A percentile compares a stretch with the other conserved stretches of the same genome.
These are phyloP conservation scores for Smithornis capensis DNA, from an alignment of 2,113 vertebrate species.

Conservation along the genomic window DNA sequence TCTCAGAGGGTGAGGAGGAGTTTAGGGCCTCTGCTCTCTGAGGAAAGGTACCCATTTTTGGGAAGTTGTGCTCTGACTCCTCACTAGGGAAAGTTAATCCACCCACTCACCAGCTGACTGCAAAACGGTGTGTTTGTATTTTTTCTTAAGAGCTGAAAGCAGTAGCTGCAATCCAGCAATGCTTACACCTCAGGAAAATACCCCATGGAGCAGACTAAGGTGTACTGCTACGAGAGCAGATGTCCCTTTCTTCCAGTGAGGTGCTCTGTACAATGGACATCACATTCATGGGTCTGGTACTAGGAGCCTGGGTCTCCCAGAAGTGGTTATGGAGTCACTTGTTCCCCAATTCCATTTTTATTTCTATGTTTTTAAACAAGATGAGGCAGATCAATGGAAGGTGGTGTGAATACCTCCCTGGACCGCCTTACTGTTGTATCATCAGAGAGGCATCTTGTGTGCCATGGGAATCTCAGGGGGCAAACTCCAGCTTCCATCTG, in stretches of 20 bases:
- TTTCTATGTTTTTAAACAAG: background rate
- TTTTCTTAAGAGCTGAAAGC: background rate
- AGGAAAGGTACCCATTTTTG: background rate
- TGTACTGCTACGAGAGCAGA: accelerated
- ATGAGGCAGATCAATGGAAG: accelerated
- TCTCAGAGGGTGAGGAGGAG: background rate
- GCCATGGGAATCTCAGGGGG: background rate
- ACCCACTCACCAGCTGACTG: background rate
- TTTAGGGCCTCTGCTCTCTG: background rate
- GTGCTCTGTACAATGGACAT: no score
- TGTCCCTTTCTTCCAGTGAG: background rate
- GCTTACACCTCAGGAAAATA: background rate
- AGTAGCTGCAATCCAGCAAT: background rate
- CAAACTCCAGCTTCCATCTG: background rate
- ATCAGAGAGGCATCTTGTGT: background rate
- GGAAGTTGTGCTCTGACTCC: background rate
- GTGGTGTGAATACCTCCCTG: background rate
- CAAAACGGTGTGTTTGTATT: accelerated
- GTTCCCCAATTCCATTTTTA: background rate
- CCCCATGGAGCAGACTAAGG: background rate
- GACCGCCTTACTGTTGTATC: background rate
- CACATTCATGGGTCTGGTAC: background rate
- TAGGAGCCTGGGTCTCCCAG: background rate
- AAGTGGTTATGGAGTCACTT: background rate
- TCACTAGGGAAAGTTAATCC: background rate